Conservation (phyloP, 2,797 vertebrate genomes). For the Stomatorhinus walkeri region DNA sequence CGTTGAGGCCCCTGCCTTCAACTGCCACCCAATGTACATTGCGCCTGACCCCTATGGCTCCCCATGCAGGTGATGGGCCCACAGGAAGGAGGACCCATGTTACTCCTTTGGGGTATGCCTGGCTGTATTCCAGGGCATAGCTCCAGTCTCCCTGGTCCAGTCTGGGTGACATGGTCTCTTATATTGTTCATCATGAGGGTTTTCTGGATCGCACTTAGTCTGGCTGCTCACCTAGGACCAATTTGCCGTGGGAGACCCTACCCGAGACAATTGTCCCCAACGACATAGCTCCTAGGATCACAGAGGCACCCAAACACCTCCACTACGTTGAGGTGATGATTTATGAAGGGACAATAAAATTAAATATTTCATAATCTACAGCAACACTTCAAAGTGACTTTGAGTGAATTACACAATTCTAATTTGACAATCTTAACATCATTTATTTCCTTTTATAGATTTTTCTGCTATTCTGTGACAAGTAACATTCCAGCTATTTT, state of each 20-base stretch:
- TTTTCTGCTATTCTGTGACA: not conserved
- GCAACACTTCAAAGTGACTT: not conserved
- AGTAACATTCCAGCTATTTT: not conserved
- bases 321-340: not conserved
- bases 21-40: not conserved
- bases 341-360: not conserved
- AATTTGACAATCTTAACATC: not conserved
- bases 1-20: not conserved
- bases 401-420: not conserved
- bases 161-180: not conserved
- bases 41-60: not conserved
- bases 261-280: not conserved
- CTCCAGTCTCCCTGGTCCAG: not conserved
- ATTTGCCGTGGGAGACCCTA: not conserved
- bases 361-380: not conserved
- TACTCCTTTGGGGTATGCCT: not conserved
- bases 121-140: not conserved
- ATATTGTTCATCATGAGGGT: not conserved
- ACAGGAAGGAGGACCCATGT: not conserved
- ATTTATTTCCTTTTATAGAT: not conserved
- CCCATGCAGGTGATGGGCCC: not conserved
- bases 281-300: not conserved
- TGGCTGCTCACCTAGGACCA: not conserved
- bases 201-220: not conserved
- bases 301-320: not conserved